These are phyloP conservation scores for Drosophila insularis DNA, from an alignment of 1,140 invertebrate genomes.

Conservation along the genomic window DNA sequence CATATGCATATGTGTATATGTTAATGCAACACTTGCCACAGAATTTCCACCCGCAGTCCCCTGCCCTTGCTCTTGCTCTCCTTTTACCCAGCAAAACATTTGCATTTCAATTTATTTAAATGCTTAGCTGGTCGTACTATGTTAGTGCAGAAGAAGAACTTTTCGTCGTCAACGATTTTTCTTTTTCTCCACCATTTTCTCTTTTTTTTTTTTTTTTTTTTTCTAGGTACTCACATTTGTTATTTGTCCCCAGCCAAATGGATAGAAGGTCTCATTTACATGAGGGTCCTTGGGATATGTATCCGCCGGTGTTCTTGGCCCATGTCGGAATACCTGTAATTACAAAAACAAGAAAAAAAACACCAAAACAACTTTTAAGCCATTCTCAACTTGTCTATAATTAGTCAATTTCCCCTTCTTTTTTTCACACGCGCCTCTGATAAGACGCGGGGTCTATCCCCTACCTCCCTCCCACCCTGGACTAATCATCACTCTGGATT, in stretches of 20 bases:
- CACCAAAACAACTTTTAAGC: not conserved
- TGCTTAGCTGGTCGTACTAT: slow-evolving; percentile 59
- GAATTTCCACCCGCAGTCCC: not conserved
- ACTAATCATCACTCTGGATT: not conserved
- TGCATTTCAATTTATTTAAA: slow-evolving; percentile 81
- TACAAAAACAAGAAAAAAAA: slow-evolving; percentile 19
- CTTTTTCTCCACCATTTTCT: slow-evolving; percentile 77
- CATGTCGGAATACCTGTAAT: slow-evolving; percentile 88
- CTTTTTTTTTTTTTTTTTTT: slow-evolving; percentile 8
- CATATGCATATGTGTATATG: slow-evolving; percentile 80
- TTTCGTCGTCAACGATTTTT: slow-evolving; percentile 55
- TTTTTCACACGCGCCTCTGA: not conserved
- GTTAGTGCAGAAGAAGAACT: slow-evolving; percentile 23
- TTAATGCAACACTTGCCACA: slow-evolving; percentile 56
- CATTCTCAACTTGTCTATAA: not conserved
- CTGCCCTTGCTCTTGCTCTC: not conserved
- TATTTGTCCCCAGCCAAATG: slow-evolving; percentile 90
- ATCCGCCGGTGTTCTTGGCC: slow-evolving; percentile 89
- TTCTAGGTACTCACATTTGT: slow-evolving; percentile 87
- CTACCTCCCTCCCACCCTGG: not conserved
- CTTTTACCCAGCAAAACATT: slow-evolving; percentile 54
- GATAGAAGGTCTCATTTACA: slow-evolving; percentile 86
- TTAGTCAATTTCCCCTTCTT: not conserved
- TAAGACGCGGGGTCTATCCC: not conserved
- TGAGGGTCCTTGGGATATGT: slow-evolving; percentile 91